Base-by-base conservation (phyloP, 92 coral and sea anemone species). In the Porites rus region DNA sequence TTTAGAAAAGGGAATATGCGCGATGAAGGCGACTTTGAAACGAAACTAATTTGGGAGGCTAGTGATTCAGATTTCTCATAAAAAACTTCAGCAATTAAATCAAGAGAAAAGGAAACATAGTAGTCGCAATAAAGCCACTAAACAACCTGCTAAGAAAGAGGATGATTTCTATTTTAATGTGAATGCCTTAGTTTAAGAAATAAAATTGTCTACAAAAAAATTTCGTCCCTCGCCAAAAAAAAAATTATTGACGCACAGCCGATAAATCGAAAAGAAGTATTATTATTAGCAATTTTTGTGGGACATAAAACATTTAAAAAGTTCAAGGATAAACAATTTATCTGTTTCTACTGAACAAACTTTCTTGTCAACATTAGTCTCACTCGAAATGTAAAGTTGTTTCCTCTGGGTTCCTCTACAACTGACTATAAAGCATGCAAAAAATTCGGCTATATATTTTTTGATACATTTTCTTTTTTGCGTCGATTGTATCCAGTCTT, bases 241-340 rank as follows among this genome's bases (percentile, higher is more conserved):
- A 52, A 16, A 20, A 19, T 22, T 13, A 46, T 18, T 79, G n/a
- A 16, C 6, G 17, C 69, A 28, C 22, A n/a, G 24, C 46, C 46
- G 46, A 38, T 38, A 38, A 76, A 58, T 76, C 81, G 51, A 22
- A 79, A 65, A 78, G 58, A 46, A 74, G 11, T 74, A 19, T 74
- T 38, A 3, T 38, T 38, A 38, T 4, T 19, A 21, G 43, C 65
- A 74, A 74, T 74, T 74, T 62, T 74, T 18, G 25, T 10, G 19
- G 20, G 14, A 46, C 51, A 67, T 77, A 53, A 68, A 79, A 51
- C 74, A 79, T 79, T 79, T 28, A 77, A 77, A 79, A 66, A 14
- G 62, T 50, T 79, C 62, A 52, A 52, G 22, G 20, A 16, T 12
- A 13, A 21, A 1, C 16, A 25, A 14, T 31, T 28, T 53, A 31